A percentile compares a stretch with the other conserved stretches of the same genome.
Evolutionary conservation across 2,113 vertebrate species (phyloP).

Genomic region (Forbesichthys papilliferus): DNA sequence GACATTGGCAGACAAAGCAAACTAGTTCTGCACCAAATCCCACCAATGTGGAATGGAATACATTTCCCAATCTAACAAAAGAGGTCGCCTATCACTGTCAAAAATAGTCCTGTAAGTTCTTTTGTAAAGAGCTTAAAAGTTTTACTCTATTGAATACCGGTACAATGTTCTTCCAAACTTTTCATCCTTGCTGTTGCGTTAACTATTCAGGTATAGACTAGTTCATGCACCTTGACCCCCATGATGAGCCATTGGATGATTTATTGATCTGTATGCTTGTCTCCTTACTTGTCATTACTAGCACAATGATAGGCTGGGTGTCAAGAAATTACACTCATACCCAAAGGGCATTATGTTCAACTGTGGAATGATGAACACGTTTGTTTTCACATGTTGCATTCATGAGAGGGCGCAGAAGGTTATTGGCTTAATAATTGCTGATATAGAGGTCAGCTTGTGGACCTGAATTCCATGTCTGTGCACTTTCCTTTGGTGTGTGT

Average conservation of each 20-base stretch:
- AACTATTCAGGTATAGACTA: slow-evolving; percentile 19
- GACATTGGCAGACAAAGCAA: slow-evolving; percentile 69
- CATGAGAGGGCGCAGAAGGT: slow-evolving; percentile 44
- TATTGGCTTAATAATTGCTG: slow-evolving; percentile 41
- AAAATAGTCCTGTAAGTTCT: slow-evolving; percentile 26
- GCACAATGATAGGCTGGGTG: slow-evolving; percentile 61
- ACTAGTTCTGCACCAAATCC: slow-evolving; percentile 62
- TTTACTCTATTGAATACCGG: too few relatives aligned
- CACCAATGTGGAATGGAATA: slow-evolving; percentile 53
- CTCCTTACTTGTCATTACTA: slow-evolving; percentile 75
- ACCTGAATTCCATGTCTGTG: slow-evolving; percentile 27
- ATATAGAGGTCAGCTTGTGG: slow-evolving; percentile 23
- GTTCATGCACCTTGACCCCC: slow-evolving; percentile 48
- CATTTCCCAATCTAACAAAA: slow-evolving; percentile 53
- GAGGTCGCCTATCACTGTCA: slow-evolving; percentile 37
- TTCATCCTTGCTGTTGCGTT: slow-evolving; percentile 40
- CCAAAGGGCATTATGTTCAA: slow-evolving; percentile 65
- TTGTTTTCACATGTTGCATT: slow-evolving; percentile 49
- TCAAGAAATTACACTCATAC: slow-evolving; percentile 60
- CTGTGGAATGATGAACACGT: slow-evolving; percentile 45
- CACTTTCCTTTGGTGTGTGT: neutral
- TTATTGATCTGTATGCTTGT: slow-evolving; percentile 77
- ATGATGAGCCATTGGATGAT: slow-evolving; percentile 71
- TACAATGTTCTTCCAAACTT: neutral
- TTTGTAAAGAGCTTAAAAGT: too few relatives aligned